Percentiles rank a stretch among this genome's conserved stretches.
These are phyloP conservation scores for Drosophila phalerata DNA, from an alignment of 2,888 invertebrate genomes.

Conservation along the genomic window DNA sequence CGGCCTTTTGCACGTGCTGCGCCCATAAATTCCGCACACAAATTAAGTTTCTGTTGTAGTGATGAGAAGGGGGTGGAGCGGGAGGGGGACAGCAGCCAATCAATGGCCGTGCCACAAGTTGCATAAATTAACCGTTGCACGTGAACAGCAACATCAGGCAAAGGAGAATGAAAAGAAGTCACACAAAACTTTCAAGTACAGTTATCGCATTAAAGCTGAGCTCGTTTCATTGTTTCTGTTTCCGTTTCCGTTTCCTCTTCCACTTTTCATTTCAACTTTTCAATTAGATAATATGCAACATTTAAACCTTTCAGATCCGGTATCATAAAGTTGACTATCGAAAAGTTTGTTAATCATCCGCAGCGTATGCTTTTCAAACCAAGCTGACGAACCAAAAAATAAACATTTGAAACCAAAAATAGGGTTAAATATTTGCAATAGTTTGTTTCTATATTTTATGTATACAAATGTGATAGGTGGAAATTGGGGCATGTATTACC, in stretches of 20 bases:
- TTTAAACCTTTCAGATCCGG: slow-evolving; percentile 41
- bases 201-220: slow-evolving; percentile 56
- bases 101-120: slow-evolving; percentile 73
- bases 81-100: slow-evolving; percentile 54
- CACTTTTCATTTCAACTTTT: slow-evolving; percentile 42
- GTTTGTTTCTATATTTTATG: slow-evolving; percentile 15
- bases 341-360: slow-evolving; percentile 69
- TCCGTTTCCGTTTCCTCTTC: slow-evolving; percentile 21
- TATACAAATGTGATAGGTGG: background rate
- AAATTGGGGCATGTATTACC: no score
- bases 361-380: slow-evolving; percentile 30
- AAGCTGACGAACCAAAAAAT: slow-evolving; percentile 19
- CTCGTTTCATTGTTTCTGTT: slow-evolving; percentile 13
- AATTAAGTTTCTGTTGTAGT: slow-evolving; percentile 59
- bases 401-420: slow-evolving; percentile 9
- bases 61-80: background rate
- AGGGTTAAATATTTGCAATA: slow-evolving; percentile 37
- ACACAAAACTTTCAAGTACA: slow-evolving; percentile 67
- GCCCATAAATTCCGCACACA: slow-evolving; percentile 72
- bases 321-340: slow-evolving; percentile 23
- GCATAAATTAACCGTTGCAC: slow-evolving; percentile 77
- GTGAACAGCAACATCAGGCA: slow-evolving; percentile 52
- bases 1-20: slow-evolving; percentile 73
- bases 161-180: slow-evolving; percentile 3
- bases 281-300: slow-evolving; percentile 59